Conservation (phyloP, 2,113 vertebrate genomes). For the Peromyscus maniculatus region DNA sequence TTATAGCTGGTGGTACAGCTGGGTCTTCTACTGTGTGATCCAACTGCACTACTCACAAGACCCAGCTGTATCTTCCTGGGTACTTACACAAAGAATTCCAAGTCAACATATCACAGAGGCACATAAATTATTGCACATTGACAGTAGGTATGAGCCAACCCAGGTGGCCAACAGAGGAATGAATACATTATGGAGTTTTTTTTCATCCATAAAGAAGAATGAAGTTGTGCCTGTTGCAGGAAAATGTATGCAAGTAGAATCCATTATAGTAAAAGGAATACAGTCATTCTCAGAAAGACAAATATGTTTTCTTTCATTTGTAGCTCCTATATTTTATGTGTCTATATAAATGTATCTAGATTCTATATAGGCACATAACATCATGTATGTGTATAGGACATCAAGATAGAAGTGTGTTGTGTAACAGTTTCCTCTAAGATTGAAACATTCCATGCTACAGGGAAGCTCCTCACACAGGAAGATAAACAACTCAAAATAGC, state of each 20-base stretch:
- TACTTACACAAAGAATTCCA: neutral
- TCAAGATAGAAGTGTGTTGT: neutral
- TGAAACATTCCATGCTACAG: neutral
- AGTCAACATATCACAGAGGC: neutral
- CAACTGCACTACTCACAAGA: neutral
- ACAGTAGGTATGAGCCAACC: neutral
- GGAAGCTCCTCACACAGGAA: neutral
- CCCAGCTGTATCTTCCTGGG: neutral
- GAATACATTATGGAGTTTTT: neutral
- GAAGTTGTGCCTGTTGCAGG: neutral
- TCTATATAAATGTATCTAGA: neutral
- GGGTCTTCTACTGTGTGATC: neutral
- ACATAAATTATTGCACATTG: neutral
- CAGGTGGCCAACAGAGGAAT: neutral
- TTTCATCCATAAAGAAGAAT: neutral
- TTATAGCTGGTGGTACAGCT: neutral
- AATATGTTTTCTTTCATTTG: neutral
- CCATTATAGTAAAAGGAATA: neutral
- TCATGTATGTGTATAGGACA: neutral
- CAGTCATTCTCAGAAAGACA: neutral
- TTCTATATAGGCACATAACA: neutral
- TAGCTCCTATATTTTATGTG: neutral
- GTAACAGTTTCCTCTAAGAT: neutral
- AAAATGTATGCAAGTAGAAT: neutral
- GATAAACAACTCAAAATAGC: neutral